phyloP scores from a whole-genome alignment of 2,113 vertebrate species.

The Thalassarche chlororhynchos region DNA sequence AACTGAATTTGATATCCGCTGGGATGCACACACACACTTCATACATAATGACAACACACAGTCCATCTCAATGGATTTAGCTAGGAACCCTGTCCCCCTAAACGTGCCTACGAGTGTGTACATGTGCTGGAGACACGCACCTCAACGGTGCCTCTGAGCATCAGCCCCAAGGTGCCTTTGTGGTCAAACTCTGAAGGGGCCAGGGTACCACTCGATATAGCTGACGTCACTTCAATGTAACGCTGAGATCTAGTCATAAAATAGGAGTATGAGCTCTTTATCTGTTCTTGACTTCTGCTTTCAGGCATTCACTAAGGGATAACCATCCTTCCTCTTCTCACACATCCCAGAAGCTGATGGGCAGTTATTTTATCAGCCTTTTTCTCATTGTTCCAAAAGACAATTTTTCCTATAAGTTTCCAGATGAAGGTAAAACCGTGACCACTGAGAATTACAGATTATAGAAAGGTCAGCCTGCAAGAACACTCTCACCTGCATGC shows the following conservation, averaged over 20 bases:
- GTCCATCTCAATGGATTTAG: neutral
- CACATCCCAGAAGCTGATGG: neutral
- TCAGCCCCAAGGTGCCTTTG: neutral
- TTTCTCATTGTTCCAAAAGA: neutral
- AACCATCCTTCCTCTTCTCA: neutral
- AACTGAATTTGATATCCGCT: neutral
- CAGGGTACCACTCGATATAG: neutral
- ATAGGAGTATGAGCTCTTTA: neutral
- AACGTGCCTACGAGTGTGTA: accelerated
- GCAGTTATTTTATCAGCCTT: neutral
- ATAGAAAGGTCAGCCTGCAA: constrained; percentile 10
- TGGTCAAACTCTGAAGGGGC: neutral
- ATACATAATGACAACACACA: neutral
- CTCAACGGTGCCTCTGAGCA: neutral
- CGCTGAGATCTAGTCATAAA: neutral
- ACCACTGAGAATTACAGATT: neutral
- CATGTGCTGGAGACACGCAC: accelerated
- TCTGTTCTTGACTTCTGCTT: neutral
- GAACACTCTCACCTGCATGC: neutral
- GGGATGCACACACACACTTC: neutral
- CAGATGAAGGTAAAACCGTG: neutral
- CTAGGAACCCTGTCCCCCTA: neutral
- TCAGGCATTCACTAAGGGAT: neutral
- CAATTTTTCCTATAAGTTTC: neutral
- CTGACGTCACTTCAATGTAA: neutral